Base-by-base conservation (phyloP, 2,797 vertebrate genomes). In the Agapornis canus region DNA sequence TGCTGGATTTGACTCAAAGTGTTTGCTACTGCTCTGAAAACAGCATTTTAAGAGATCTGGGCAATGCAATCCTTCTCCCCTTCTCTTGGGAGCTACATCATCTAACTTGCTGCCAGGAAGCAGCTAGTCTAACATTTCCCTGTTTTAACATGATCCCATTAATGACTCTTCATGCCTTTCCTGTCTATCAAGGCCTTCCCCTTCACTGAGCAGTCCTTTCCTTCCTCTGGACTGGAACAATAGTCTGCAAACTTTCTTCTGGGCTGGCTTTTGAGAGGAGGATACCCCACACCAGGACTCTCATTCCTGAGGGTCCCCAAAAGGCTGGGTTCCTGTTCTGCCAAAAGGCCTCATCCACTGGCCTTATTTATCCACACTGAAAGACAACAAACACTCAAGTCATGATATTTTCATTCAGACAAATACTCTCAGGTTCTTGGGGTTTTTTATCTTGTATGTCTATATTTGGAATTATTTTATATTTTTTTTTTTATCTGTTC, bases 1-100 rank as follows among this genome's bases (percentile, higher is more conserved):
- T 35, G 60, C 43, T 86, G 60, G 60, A 92, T 92, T 77, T 91
- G 51, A 82, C 39, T 89, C 56, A 54, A 71, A 86, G 29, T 68
- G 45, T 72, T 84, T 80, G 64, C 73, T 89, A 18, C 32, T 73
- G 78, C 56, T 84, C 64, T 73, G 69, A 84, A 83, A 12, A 4
- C 12, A 3, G 23, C 6, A 14, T 73, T 94, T 90, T 57, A 72
- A 73, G 73, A 45, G 40, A 48, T 61, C 27, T 79, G 51, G 45
- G 26, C 51, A 84, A 47, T 54, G 37, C 56, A 63, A 16, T 69
- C 52, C 51, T 76, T 32, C 60, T 73, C 39, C 35, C 19, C n/a
- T 72, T 66, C 90, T 91, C 61, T 47, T 88, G 37, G 48, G 61
- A 91, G 37, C 7, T 89, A 42, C 17, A 31, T 92, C 35, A 47